Base-by-base conservation (phyloP, 1,140 invertebrate species). In the Carposina sasakii region DNA sequence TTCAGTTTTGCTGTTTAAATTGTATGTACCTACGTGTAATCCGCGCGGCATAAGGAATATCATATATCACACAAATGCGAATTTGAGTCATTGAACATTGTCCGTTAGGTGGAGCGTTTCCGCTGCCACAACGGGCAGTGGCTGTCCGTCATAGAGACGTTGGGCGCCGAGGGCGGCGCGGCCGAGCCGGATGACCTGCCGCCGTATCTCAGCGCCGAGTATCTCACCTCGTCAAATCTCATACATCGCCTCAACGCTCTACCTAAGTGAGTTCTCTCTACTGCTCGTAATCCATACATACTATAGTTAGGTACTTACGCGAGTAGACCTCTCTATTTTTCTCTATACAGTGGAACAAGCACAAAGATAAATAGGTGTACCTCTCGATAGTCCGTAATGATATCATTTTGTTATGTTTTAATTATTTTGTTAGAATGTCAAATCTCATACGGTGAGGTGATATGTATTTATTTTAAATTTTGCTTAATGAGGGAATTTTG, bases 91-190 rank as follows among this genome's bases (percentile, higher is more conserved):
- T n/a, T n/a, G n/a, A n/a, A n/a, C n/a, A n/a, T n/a, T n/a, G n/a
- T n/a, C n/a, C n/a, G n/a, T n/a, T 37, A 89, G 86, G 88, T 95
- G 54, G 97, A 98, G 84, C 94, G 97, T 63, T 99, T 99, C 76
- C 88, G 95, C 16, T 96, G 94, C 76, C 96, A 99, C 79, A 99
- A 99, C 85, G 93, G 94, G 0, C 96, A 99, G 72, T 99, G 98
- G 98, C 81, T 99, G 37, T 96, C 97, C 64, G 98, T 99, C 92
- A 95, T 99, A 20, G 93, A 94, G 70, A 85, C 87, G 48, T 74
- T 87, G 33, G 76, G 72, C 22, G 85, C 83, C 39, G 84, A 81
- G 28, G 82, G 87, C 19, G 74, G 85, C 1, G 87, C 86, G 0
- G 83, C 88, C 54, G 84, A 75, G 28, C 63, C 67, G 23, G 84